Evolutionary conservation across 2,797 vertebrate species (phyloP), one percentile per base, ranked within the genome.

Genomic region (Chrosomus eos): DNA sequence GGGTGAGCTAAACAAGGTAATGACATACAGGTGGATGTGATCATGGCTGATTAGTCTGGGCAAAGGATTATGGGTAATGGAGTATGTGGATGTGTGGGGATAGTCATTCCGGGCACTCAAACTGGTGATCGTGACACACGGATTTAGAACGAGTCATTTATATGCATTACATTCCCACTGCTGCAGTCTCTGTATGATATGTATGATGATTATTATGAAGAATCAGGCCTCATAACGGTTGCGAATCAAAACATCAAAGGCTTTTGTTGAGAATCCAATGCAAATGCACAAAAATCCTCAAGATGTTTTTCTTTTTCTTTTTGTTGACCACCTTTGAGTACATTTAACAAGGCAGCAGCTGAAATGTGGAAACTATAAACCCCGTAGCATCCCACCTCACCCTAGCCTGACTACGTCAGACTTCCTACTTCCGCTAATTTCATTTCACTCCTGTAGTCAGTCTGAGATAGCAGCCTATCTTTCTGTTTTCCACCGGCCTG

Each of bases 211-310:
- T 72, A 75, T 67, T 75, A 66, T 74, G 40, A 38, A 64, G 55
- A 64, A 36, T n/a, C 40, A 36, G 7, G 55, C 28, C 58, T 26
- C 71, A 58, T 19, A 26, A 73, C 55, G 10, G 26, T 62, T 76
- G 53, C 48, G 70, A 45, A 83, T 75, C 48, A 78, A 23, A 78
- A 77, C 82, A 70, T 84, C 82, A 84, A 84, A 84, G 62, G 19
- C 45, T 70, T 77, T 70, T 70, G 33, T 68, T 31, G 60, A 66
- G 31, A 55, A 48, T 77, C 82, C 72, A 76, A 45, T 70, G 45
- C 82, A 84, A 78, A 78, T 70, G 26, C 48, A 68, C 31, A 31
- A 53, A 48, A 83, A 70, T 33, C 51, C 73, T 84, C 48, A 43
- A 43, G 73, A 60, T 84, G 62, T 75, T 51, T 76, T 60, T 45